Percentiles rank a stretch among this genome's conserved stretches.
phyloP scores from a whole-genome alignment of 2,113 vertebrate species.

The Argyrosomus japonicus region DNA sequence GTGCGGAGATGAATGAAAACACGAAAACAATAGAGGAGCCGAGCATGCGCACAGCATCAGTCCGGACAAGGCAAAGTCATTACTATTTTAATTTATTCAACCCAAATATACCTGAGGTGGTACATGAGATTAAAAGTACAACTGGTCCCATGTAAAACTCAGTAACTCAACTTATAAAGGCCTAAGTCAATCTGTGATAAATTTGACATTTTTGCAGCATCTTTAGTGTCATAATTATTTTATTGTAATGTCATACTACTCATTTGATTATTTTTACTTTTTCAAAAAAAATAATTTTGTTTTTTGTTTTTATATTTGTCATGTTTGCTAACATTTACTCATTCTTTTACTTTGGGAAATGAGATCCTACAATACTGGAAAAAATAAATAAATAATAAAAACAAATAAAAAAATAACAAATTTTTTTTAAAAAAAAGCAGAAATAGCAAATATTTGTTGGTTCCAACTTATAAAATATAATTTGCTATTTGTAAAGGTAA shows the following conservation, averaged over 20 bases:
- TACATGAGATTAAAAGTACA: neutral
- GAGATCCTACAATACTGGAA: too few relatives aligned
- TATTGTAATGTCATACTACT: neutral
- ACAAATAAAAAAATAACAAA: neutral
- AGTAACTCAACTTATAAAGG: too few relatives aligned
- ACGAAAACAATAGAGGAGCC: constrained; percentile 63
- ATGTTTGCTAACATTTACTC: too few relatives aligned
- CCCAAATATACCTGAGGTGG: neutral
- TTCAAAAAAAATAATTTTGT: too few relatives aligned
- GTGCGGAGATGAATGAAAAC: constrained; percentile 68
- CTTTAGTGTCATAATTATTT: neutral
- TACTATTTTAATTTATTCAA: neutral
- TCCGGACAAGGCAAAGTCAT: neutral
- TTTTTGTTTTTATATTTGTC: too few relatives aligned
- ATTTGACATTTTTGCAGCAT: too few relatives aligned
- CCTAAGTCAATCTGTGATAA: too few relatives aligned
- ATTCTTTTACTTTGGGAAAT: too few relatives aligned
- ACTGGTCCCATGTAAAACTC: neutral
- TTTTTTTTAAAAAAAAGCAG: too few relatives aligned
- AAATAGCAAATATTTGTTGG: neutral
- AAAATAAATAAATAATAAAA: too few relatives aligned
- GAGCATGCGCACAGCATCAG: constrained; percentile 26
- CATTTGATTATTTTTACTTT: neutral
- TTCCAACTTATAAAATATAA: neutral
- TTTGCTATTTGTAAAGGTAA: too few relatives aligned